These are phyloP conservation scores for Pollenia griseotomentosa DNA, from an alignment of 2,888 invertebrate genomes.

Conservation along the genomic window DNA sequence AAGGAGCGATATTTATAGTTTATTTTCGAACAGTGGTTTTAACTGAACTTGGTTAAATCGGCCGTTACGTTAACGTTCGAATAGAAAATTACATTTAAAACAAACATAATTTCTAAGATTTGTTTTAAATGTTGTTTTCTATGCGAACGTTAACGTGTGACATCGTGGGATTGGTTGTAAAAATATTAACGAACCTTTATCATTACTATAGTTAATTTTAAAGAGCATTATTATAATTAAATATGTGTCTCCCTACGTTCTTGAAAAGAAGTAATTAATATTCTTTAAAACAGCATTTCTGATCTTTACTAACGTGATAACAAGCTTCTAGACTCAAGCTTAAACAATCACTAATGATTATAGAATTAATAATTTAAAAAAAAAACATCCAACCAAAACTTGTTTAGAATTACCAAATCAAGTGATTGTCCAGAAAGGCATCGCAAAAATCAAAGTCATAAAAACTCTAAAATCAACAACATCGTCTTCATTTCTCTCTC, in stretches of 20 bases:
- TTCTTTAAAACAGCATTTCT: conserved; percentile 39
- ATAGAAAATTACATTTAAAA: too few relatives aligned
- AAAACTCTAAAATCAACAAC: conserved; percentile 57
- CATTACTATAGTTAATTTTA: not conserved
- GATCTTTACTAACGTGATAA: conserved; percentile 42
- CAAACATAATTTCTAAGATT: too few relatives aligned
- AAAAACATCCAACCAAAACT: conserved; percentile 31
- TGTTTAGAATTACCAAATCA: conserved; percentile 51
- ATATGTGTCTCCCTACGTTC: not conserved
- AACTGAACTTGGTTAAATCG: too few relatives aligned
- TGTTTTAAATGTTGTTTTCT: too few relatives aligned
- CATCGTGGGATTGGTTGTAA: too few relatives aligned
- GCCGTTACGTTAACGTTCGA: too few relatives aligned
- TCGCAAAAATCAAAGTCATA: not conserved
- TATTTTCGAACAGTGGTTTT: too few relatives aligned
- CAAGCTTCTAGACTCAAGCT: conserved; percentile 7
- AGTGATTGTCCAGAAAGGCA: conserved; percentile 26
- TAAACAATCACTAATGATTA: conserved; percentile 12
- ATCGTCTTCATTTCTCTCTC: conserved; percentile 41
- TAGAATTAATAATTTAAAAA: conserved; percentile 1
- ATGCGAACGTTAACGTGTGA: too few relatives aligned
- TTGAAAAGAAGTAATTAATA: not conserved
- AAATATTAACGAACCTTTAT: too few relatives aligned
- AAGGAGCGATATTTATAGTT: too few relatives aligned
- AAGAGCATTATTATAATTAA: not conserved